Evolutionary conservation across 1,140 invertebrate species (phyloP), one percentile per base, ranked within the genome.

Genomic region (Megathymus violae): DNA sequence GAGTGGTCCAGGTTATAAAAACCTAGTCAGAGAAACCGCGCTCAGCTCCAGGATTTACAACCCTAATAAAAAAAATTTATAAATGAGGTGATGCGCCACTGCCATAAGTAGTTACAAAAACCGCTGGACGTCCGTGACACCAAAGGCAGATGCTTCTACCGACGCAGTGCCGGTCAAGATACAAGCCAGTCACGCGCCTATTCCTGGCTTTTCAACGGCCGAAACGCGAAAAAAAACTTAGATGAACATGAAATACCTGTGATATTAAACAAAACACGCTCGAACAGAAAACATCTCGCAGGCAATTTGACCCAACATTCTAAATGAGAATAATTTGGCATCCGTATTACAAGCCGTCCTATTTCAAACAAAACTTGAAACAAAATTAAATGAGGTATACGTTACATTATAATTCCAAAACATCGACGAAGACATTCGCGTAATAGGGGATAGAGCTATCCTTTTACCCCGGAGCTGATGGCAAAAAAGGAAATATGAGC

Each of bases 371-470:
- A 46, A 58, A 58, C 54, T 58, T 46, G 54, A 58, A 58, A 58
- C 54, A 58, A 58, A 58, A 58, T 58, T 58, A 58, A 58, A 58
- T 58, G 54, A 58, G 54, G 54, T 58, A 25, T 58, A 17, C 13
- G 27, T 58, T 58, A 58, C 40, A 27, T 58, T 22, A 58, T 58
- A 44, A 58, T 58, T 44, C 25, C 9, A 10, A 44, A 58, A 58
- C 52, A 58, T 58, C 52, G 52, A 58, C 52, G 43, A 58, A 58
- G 52, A 58, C 52, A 58, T 58, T 58, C 52, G 10, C 52, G 40
- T 58, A 58, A 58, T 58, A 22, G 52, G 4, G 43, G 52, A 43
- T 43, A 36, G 5, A 1, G 52, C 22, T 43, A 56, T 56, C 52
- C 52, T 44, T 56, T 56, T 31, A 44, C 38, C 3, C 38, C 38